A percentile compares a stretch with the other conserved stretches of the same genome.
phyloP scores from a whole-genome alignment of 2,113 vertebrate genomes.

The Talpa occidentalis region DNA sequence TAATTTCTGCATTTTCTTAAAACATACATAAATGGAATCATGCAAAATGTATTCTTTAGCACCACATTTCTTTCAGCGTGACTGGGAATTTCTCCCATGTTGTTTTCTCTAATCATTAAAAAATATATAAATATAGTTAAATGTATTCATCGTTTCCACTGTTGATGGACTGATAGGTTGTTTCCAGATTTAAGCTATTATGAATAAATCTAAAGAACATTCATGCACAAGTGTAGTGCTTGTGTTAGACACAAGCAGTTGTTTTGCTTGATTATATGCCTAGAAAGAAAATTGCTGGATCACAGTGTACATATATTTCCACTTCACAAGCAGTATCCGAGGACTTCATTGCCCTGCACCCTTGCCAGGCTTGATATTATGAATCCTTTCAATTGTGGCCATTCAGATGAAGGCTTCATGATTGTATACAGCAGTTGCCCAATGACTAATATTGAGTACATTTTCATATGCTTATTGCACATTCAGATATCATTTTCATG shows the following conservation, averaged over 20 bases:
- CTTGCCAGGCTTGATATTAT: neutral
- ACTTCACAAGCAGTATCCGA: neutral
- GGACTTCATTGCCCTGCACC: neutral
- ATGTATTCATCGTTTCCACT: neutral
- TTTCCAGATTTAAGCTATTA: neutral
- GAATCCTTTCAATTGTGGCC: neutral
- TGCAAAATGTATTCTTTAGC: neutral
- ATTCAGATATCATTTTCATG: neutral
- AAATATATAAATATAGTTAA: neutral
- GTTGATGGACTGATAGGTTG: neutral
- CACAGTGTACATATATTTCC: neutral
- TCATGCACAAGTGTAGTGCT: neutral
- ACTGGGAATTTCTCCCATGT: neutral
- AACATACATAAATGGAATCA: neutral
- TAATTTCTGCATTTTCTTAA: neutral
- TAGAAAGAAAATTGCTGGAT: neutral
- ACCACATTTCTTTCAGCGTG: neutral
- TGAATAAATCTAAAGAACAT: neutral
- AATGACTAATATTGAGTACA: neutral
- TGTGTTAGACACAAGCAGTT: neutral
- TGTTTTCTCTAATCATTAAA: neutral
- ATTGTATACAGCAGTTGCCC: neutral
- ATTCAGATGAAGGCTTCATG: neutral
- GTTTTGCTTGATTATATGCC: neutral
- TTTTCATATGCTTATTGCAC: neutral